phyloP scores from a whole-genome alignment of 2,888 invertebrate genomes.

The Andrena marginata region DNA sequence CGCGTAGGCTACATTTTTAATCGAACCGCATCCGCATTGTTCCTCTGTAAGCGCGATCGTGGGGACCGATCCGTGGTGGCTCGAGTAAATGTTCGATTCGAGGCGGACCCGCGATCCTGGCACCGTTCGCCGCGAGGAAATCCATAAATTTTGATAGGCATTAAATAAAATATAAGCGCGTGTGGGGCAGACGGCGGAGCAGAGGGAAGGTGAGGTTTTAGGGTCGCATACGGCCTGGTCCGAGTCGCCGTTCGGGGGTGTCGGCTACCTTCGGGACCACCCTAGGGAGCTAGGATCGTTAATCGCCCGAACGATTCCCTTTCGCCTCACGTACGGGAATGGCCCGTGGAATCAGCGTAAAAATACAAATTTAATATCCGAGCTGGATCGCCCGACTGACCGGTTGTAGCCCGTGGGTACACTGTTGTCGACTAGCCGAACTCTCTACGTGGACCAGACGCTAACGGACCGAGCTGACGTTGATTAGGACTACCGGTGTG shows the following conservation, averaged over 20 bases:
- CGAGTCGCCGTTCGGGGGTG: conserved; percentile 57
- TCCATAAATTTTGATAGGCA: conserved; percentile 83
- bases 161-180: conserved; percentile 82
- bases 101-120: conserved; percentile 21
- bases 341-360: conserved; percentile 88
- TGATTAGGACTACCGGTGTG: conserved; percentile 32
- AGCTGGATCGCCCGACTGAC: conserved; percentile 56
- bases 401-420: conserved; percentile 41
- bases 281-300: conserved; percentile 85
- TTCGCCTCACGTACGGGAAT: conserved; percentile 86
- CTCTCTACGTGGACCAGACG: conserved; percentile 17
- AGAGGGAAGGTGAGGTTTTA: conserved; percentile 57
- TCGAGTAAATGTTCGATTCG: conserved; percentile 35
- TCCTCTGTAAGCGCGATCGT: conserved; percentile 3
- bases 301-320: conserved; percentile 86
- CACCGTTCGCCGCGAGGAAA: conserved; percentile 64
- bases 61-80: not conserved
- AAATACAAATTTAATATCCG: conserved; percentile 88
- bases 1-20: conserved; percentile 13
- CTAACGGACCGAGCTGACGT: conserved; percentile 10
- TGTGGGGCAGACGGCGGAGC: conserved; percentile 38
- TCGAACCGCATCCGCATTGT: conserved; percentile 15
- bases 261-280: conserved; percentile 65
- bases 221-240: conserved; percentile 52
- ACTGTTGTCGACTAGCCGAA: conserved; percentile 47